Evolutionary conservation across 2,888 invertebrate genomes (phyloP).

Genomic region (Pandemis heparana): DNA sequence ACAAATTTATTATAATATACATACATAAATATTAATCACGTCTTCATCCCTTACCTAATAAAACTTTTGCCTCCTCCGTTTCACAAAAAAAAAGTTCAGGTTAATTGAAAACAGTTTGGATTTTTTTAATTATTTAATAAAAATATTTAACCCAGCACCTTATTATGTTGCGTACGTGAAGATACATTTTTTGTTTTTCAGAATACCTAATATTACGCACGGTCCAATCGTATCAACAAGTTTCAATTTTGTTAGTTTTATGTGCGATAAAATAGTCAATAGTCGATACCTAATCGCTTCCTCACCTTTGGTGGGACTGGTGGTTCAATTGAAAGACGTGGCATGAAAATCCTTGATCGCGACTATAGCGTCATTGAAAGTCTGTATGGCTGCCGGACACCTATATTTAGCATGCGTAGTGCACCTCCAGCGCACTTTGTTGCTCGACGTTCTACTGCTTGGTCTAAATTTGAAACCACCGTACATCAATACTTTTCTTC

Average conservation of each 20-base stretch:
- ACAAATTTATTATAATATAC: not conserved
- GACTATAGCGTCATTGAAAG: conserved; percentile 51
- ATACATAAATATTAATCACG: no score
- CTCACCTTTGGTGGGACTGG: no score
- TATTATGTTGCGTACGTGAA: not conserved
- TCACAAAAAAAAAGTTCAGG: no score
- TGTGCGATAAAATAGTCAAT: no score
- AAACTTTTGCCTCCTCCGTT: no score
- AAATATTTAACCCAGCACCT: not conserved
- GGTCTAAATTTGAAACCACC: conserved; percentile 24
- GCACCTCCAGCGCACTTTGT: conserved; percentile 60
- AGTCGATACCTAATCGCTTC: no score
- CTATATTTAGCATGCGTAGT: conserved; percentile 55
- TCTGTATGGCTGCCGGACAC: conserved; percentile 55
- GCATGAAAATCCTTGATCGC: not conserved
- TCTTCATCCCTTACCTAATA: no score
- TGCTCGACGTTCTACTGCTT: conserved; percentile 35
- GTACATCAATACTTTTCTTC: conserved; percentile 18
- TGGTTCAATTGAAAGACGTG: not conserved
- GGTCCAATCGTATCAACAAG: no score
- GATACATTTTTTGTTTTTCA: no score
- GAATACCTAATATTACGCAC: no score
- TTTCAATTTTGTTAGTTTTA: no score
- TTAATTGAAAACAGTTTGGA: not conserved
- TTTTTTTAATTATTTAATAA: not conserved